Conservation (phyloP, 2,888 invertebrate genomes). For the Blomia tropicalis region DNA sequence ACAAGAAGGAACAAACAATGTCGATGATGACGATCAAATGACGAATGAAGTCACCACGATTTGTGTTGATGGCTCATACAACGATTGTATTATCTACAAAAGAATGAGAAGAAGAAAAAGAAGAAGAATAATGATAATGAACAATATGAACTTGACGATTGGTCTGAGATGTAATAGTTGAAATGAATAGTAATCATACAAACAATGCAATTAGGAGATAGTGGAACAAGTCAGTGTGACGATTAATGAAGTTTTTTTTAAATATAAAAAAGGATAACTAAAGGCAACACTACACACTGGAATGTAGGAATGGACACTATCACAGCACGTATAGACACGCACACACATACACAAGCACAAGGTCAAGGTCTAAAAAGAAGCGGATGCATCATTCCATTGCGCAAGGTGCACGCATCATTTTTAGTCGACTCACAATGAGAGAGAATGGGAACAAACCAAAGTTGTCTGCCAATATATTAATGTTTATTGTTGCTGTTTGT, state of each 20-base stretch:
- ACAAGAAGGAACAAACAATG: too few relatives aligned
- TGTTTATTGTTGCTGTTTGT: not conserved
- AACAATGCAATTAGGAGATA: not conserved
- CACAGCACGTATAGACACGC: not conserved
- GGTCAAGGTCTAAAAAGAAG: not conserved
- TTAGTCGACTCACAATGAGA: too few relatives aligned
- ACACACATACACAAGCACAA: slow-evolving; percentile 2
- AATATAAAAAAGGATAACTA: not conserved
- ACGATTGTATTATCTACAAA: too few relatives aligned
- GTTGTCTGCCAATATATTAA: not conserved
- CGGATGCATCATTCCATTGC: not conserved
- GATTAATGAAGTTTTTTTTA: too few relatives aligned
- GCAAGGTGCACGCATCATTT: slow-evolving; percentile 9
- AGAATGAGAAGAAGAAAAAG: too few relatives aligned
- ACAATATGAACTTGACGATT: not conserved
- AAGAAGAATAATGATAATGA: too few relatives aligned
- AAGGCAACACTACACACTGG: not conserved
- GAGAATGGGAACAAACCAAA: too few relatives aligned
- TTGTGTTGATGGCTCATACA: too few relatives aligned
- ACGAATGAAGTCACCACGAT: too few relatives aligned
- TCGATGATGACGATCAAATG: not conserved
- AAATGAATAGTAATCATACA: not conserved
- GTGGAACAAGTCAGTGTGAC: not conserved
- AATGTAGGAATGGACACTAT: not conserved
- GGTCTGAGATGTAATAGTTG: not conserved